These are phyloP conservation scores for Callosobruchus maculatus DNA, from an alignment of 2,888 invertebrate genomes.

Conservation along the genomic window DNA sequence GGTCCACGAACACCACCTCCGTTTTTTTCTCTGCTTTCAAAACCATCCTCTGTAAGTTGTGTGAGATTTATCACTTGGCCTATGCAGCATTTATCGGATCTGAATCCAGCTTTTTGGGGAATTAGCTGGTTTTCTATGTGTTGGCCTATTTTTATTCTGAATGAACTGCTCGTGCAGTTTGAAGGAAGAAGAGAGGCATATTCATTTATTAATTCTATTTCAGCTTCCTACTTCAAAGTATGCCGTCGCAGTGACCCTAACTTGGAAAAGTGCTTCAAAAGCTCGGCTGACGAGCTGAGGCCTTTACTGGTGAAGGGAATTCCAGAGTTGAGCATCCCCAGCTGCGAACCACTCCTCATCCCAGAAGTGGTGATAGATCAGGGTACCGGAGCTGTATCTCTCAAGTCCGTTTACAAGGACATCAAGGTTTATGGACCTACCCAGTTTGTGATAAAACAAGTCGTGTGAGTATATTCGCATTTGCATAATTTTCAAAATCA, in stretches of 20 bases:
- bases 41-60: too few species aligned
- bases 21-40: too few species aligned
- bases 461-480: slow-evolving; percentile 63
- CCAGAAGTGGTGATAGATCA: slow-evolving; percentile 62
- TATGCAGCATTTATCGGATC: too few species aligned
- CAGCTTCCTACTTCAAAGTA: slow-evolving; percentile 64
- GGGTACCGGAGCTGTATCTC: slow-evolving; percentile 58
- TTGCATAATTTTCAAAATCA: too few species aligned
- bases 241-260: slow-evolving; percentile 64
- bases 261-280: slow-evolving; percentile 60
- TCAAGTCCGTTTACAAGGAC: slow-evolving; percentile 58
- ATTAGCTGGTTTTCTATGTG: too few species aligned
- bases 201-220: slow-evolving; percentile 19
- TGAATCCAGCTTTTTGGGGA: too few species aligned
- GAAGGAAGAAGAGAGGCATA: too few species aligned
- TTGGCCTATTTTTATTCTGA: too few species aligned
- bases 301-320: slow-evolving; percentile 60
- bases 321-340: slow-evolving; percentile 59
- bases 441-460: slow-evolving; percentile 57
- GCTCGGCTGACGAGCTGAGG: slow-evolving; percentile 59
- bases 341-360: slow-evolving; percentile 61
- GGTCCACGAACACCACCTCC: too few species aligned
- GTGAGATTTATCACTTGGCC: too few species aligned
- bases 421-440: slow-evolving; percentile 61
- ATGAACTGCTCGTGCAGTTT: too few species aligned